Evolutionary conservation across 1,140 invertebrate genomes (phyloP).

Genomic region (Adoxophyes honmai): DNA sequence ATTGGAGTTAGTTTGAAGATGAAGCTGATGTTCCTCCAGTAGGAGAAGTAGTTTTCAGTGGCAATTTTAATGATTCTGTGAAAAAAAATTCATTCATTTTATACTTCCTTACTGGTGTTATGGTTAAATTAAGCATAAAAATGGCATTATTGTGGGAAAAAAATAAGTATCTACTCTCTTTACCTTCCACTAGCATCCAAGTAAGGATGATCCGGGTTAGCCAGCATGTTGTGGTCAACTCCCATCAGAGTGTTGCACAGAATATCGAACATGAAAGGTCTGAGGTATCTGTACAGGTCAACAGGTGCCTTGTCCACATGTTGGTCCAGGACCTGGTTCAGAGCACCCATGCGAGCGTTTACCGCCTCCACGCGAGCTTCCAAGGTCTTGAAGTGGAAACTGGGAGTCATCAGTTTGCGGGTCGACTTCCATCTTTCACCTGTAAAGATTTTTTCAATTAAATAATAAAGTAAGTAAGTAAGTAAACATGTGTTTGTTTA

Average conservation of each 20-base stretch:
- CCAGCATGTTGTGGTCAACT: conserved; percentile 11
- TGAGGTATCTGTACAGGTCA: conserved; percentile 11
- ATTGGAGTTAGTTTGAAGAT: conserved; percentile 9
- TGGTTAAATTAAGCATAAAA: no score
- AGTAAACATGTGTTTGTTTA: no score
- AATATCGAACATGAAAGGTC: conserved; percentile 17
- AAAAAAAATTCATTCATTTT: background rate
- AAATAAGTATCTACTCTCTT: background rate
- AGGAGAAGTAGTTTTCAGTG: conserved; percentile 16
- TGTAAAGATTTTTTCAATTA: background rate
- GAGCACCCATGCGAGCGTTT: background rate
- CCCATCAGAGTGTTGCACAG: conserved; percentile 15
- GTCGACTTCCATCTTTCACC: conserved; percentile 14
- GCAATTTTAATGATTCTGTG: conserved; percentile 13
- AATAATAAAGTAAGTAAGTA: no score
- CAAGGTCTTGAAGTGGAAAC: conserved; percentile 17
- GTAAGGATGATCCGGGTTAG: conserved; percentile 16
- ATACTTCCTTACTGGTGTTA: no score
- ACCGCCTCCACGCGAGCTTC: conserved; percentile 5
- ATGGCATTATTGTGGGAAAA: no score
- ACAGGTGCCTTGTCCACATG: background rate
- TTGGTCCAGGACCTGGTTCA: background rate
- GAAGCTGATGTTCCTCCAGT: conserved; percentile 15
- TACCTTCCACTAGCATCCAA: conserved; percentile 11
- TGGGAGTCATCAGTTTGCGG: conserved; percentile 14